Percentiles rank a stretch among this genome's conserved stretches.
These are phyloP conservation scores for Alviniconcha strummeri DNA, from an alignment of 2,888 invertebrate species.

Conservation along the genomic window DNA sequence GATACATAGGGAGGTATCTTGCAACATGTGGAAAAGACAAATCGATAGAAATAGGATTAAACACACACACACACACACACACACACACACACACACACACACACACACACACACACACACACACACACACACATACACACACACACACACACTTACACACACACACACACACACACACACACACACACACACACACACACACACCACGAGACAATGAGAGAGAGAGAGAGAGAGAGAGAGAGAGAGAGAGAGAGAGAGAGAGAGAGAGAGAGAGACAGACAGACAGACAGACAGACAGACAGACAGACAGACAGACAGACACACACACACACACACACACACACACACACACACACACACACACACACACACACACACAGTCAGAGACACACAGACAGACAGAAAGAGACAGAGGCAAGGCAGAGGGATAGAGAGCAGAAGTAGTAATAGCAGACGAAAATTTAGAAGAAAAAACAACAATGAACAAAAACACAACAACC, in stretches of 20 bases:
- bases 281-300: not conserved
- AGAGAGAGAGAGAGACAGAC: not conserved
- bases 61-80: no score
- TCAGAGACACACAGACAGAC: not conserved
- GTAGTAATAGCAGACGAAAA: no score
- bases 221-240: not conserved
- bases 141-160: conserved; percentile 2
- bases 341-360: not conserved
- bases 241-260: not conserved
- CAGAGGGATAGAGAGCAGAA: not conserved
- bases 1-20: no score
- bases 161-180: not conserved
- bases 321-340: not conserved
- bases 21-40: no score
- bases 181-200: not conserved
- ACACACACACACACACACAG: not conserved
- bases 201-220: not conserved
- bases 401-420: not conserved
- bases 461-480: no score
- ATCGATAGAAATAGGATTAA: no score
- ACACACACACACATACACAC: not conserved
- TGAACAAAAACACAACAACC: no score
- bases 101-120: not conserved
- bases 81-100: no score
- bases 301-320: conserved; percentile 10